Conservation (phyloP, 2,888 invertebrate genomes). For the Aricia artaxerxes region DNA sequence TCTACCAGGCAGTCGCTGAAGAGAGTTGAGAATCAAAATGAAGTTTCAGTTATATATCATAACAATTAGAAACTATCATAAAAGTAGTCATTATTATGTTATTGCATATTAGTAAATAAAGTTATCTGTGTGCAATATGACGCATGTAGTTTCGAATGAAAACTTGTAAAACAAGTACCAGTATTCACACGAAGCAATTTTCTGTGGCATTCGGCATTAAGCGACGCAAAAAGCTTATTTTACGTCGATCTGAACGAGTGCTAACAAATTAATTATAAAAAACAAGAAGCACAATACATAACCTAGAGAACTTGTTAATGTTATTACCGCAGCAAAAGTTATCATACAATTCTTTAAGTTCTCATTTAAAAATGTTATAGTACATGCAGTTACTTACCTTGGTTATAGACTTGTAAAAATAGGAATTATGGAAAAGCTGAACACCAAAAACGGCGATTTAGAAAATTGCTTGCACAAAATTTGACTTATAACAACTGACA, state of each 20-base stretch:
- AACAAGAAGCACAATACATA: not conserved
- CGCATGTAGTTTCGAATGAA: slow-evolving; percentile 4
- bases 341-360: not conserved
- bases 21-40: too few relatives aligned
- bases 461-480: not conserved
- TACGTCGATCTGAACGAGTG: slow-evolving; percentile 66
- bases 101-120: not conserved
- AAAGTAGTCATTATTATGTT: not conserved
- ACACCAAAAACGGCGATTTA: not conserved
- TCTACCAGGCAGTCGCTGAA: too few relatives aligned
- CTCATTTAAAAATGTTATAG: not conserved
- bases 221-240: slow-evolving; percentile 52
- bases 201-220: slow-evolving; percentile 53
- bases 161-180: not conserved
- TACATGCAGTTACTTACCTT: not conserved
- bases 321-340: not conserved
- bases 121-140: not conserved
- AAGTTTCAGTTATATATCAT: too few relatives aligned
- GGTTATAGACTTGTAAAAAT: not conserved
- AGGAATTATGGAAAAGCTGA: not conserved
- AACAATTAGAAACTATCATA: too few relatives aligned
- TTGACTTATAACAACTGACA: not conserved
- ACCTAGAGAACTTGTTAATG: slow-evolving; percentile 32
- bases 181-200: slow-evolving; percentile 31
- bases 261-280: slow-evolving; percentile 38